phyloP scores from a whole-genome alignment of 2,797 vertebrate genomes.

The Helostoma temminkii region DNA sequence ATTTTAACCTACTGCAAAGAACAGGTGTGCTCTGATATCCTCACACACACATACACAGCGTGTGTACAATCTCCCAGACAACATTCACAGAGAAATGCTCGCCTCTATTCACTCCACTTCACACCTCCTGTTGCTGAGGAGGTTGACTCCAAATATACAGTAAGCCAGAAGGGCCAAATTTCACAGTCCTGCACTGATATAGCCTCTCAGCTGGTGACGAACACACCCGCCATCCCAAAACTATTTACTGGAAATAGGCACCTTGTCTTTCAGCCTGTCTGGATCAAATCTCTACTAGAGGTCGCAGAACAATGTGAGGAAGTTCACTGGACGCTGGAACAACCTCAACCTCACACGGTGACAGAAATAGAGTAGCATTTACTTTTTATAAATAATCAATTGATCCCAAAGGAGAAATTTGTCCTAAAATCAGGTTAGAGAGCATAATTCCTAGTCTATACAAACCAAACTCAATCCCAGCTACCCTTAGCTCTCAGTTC shows the following conservation, averaged over 20 bases:
- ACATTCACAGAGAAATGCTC: slow-evolving; percentile 5
- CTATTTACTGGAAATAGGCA: slow-evolving; percentile 52
- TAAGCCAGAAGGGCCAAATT: slow-evolving; percentile 20
- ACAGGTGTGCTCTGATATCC: slow-evolving; percentile 21
- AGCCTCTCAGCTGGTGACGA: slow-evolving; percentile 24
- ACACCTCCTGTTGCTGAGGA: slow-evolving; percentile 41
- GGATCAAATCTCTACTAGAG: slow-evolving; percentile 57
- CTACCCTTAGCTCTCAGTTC: not conserved
- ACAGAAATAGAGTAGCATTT: slow-evolving; percentile 35
- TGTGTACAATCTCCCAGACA: not conserved
- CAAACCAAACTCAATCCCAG: not conserved
- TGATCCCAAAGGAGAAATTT: slow-evolving; percentile 1
- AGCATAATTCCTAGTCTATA: not conserved
- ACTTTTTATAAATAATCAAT: slow-evolving; percentile 13
- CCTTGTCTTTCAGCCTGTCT: slow-evolving; percentile 41
- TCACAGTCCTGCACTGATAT: slow-evolving; percentile 44
- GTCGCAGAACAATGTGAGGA: slow-evolving; percentile 75
- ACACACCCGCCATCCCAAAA: not conserved
- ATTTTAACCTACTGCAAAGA: not conserved
- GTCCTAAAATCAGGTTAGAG: slow-evolving; percentile 13
- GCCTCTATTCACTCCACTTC: slow-evolving; percentile 27
- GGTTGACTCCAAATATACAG: slow-evolving; percentile 32
- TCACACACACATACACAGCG: not conserved
- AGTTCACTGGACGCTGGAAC: slow-evolving; percentile 58
- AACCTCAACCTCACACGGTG: slow-evolving; percentile 19